Percentiles rank a stretch among this genome's conserved stretches.
phyloP scores from a whole-genome alignment of 2,113 vertebrate species.

The Lamprotornis superbus region DNA sequence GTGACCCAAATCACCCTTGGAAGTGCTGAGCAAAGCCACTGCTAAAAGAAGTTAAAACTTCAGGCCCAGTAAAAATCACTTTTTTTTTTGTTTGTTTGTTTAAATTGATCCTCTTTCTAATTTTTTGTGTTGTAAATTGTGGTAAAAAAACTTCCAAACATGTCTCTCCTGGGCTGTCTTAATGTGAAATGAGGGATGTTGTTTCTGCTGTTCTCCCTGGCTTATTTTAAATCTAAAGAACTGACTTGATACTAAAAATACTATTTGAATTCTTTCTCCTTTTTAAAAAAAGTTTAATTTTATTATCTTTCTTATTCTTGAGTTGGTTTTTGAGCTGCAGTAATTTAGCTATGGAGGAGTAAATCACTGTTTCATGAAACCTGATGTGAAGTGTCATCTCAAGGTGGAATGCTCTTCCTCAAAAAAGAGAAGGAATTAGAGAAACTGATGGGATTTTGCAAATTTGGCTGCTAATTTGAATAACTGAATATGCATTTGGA shows the following conservation, averaged over 20 bases:
- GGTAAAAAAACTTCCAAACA: accelerated
- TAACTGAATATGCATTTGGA: background rate
- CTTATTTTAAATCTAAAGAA: background rate
- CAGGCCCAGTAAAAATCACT: background rate
- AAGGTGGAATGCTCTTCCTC: background rate
- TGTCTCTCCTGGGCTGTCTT: background rate
- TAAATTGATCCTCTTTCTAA: background rate
- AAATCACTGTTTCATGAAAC: background rate
- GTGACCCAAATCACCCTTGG: background rate
- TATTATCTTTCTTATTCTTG: background rate
- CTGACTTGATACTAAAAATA: background rate
- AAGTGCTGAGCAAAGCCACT: background rate
- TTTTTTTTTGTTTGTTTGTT: background rate
- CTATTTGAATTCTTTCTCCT: background rate
- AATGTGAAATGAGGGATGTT: background rate
- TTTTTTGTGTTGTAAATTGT: background rate
- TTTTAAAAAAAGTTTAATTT: background rate
- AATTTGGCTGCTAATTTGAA: background rate
- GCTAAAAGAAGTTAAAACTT: background rate
- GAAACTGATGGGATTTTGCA: background rate
- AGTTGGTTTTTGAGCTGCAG: background rate
- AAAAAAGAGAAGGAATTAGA: background rate
- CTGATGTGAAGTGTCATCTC: background rate
- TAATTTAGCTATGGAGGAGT: background rate
- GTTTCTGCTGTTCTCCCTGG: background rate